Evolutionary conservation across 1,140 invertebrate genomes (phyloP).

Genomic region (Thrips palmi): DNA sequence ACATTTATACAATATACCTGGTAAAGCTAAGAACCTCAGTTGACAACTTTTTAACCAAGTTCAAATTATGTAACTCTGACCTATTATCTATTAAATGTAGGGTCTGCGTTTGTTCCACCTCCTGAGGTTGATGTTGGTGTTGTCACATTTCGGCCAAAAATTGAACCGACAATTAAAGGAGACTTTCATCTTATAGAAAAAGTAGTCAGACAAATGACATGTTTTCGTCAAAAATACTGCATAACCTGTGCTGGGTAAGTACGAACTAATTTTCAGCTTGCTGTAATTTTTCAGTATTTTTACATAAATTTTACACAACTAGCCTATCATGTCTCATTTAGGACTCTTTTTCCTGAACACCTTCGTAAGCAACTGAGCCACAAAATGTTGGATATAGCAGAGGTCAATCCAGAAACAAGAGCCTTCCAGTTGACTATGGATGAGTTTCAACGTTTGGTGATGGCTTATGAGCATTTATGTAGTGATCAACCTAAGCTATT

Average conservation of each 20-base stretch:
- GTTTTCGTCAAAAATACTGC: constrained; percentile 69
- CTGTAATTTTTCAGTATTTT: not conserved
- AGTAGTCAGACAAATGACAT: constrained; percentile 69
- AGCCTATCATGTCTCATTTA: constrained; percentile 18
- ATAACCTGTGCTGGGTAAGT: constrained; percentile 40
- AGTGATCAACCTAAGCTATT: constrained; percentile 46
- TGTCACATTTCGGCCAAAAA: constrained; percentile 66
- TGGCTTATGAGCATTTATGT: constrained; percentile 55
- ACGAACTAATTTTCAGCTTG: not conserved
- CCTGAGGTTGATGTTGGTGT: constrained; percentile 94
- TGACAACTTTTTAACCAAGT: not conserved
- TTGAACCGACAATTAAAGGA: constrained; percentile 52
- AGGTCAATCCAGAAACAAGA: constrained; percentile 45
- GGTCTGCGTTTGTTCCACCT: constrained; percentile 72
- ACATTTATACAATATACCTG: constrained; percentile 75
- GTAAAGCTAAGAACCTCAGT: constrained; percentile 21
- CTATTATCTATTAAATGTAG: constrained; percentile 22
- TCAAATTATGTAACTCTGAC: not conserved
- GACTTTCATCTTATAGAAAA: constrained; percentile 83
- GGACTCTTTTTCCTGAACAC: constrained; percentile 58
- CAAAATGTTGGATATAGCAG: constrained; percentile 50
- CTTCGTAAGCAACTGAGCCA: constrained; percentile 39
- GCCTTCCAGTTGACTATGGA: constrained; percentile 54
- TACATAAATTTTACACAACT: not conserved
- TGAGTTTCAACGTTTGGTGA: constrained; percentile 58